These are phyloP conservation scores for Chrysocyon brachyurus DNA, from an alignment of 2,797 vertebrate genomes.

Conservation along the genomic window DNA sequence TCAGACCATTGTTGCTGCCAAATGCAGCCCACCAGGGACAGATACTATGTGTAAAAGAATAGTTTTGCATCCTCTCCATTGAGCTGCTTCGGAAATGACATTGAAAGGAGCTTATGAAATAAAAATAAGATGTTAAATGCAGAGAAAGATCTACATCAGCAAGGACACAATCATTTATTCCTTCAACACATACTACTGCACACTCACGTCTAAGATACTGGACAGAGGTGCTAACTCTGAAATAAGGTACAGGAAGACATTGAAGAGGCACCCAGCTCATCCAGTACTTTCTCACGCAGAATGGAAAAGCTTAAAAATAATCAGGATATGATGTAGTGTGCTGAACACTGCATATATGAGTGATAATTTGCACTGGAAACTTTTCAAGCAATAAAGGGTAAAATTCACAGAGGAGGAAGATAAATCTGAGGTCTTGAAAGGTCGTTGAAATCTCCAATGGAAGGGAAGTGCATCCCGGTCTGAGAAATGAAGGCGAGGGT, in stretches of 20 bases:
- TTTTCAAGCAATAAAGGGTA: neutral
- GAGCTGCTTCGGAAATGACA: slow-evolving; percentile 61
- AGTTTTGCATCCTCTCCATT: slow-evolving; percentile 49
- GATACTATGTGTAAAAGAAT: slow-evolving; percentile 60
- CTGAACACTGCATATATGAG: accelerated
- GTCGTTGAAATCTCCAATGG: neutral
- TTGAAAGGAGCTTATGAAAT: slow-evolving; percentile 11
- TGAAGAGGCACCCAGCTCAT: neutral
- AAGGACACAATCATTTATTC: neutral
- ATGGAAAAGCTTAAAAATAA: neutral
- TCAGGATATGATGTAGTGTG: accelerated
- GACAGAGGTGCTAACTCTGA: neutral
- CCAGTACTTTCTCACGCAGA: accelerated
- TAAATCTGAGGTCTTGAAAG: neutral
- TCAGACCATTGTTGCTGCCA: slow-evolving; percentile 73
- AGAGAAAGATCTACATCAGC: neutral
- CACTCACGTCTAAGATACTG: too few species aligned
- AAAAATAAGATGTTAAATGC: slow-evolving; percentile 61
- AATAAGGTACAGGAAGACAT: neutral
- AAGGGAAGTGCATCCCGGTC: neutral
- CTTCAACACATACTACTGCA: neutral
- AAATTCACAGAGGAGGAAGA: neutral
- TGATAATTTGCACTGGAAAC: accelerated
- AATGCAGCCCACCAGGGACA: slow-evolving; percentile 75
- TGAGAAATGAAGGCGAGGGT: accelerated